Evolutionary conservation across 2,797 vertebrate genomes (phyloP).

Genomic region (Sebastes itinus): DNA sequence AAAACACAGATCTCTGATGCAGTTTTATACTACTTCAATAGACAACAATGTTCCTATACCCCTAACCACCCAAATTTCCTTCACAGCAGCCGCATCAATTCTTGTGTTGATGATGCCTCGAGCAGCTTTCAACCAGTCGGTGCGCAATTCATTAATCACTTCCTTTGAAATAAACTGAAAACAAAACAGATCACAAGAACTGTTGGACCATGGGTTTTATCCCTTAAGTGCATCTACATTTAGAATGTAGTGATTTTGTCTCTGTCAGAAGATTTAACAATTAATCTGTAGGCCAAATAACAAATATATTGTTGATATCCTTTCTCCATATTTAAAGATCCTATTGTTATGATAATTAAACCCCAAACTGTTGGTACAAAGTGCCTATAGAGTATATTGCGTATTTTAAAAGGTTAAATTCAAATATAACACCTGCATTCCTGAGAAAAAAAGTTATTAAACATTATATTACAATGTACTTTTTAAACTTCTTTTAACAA

Average conservation of each 20-base stretch:
- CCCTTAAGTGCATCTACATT: neutral
- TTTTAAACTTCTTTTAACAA: no score
- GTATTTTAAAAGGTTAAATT: neutral
- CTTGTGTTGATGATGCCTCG: slow-evolving; percentile 4
- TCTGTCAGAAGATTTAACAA: neutral
- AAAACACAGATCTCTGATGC: slow-evolving; percentile 7
- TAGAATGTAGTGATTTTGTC: neutral
- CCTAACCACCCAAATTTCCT: neutral
- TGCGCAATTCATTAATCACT: slow-evolving; percentile 33
- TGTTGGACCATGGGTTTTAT: neutral
- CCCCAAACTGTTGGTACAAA: neutral
- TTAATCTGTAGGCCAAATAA: neutral
- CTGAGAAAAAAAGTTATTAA: neutral
- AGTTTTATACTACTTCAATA: slow-evolving; percentile 27
- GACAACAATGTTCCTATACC: neutral
- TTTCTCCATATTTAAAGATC: neutral
- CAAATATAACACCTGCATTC: neutral
- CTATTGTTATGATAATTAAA: neutral
- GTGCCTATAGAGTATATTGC: neutral
- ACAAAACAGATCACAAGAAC: slow-evolving; percentile 36
- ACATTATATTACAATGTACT: neutral
- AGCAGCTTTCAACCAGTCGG: slow-evolving; percentile 5
- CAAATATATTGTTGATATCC: neutral
- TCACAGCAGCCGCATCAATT: neutral
- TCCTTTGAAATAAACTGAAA: neutral